A percentile compares a stretch with the other conserved stretches of the same genome.
These are phyloP conservation scores for Ypsolopha scabrella DNA, from an alignment of 2,888 invertebrate genomes.

Conservation along the genomic window DNA sequence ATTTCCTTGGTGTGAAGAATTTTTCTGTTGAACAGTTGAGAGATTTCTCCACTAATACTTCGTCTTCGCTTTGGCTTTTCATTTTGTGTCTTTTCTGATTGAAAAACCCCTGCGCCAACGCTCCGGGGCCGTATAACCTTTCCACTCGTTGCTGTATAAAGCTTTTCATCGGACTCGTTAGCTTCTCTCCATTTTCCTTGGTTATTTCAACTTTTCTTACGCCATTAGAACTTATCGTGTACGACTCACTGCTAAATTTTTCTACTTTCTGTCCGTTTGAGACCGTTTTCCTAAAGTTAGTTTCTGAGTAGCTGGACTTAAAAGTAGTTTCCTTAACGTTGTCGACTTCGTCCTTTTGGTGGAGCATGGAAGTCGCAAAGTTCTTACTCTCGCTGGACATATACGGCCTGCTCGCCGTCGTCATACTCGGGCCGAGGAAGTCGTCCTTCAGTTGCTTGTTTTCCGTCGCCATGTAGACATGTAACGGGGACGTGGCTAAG, in stretches of 20 bases:
- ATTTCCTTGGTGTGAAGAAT: slow-evolving; percentile 32
- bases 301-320: slow-evolving; percentile 62
- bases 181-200: slow-evolving; percentile 56
- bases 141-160: slow-evolving; percentile 92
- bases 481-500: slow-evolving; percentile 46
- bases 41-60: slow-evolving; percentile 51
- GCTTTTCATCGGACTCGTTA: slow-evolving; percentile 73
- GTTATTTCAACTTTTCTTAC: slow-evolving; percentile 61
- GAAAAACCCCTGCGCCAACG: slow-evolving; percentile 87
- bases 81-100: slow-evolving; percentile 71
- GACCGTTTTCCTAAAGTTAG: slow-evolving; percentile 52
- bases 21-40: slow-evolving; percentile 44
- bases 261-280: slow-evolving; percentile 45
- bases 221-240: slow-evolving; percentile 54
- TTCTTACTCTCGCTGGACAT: slow-evolving; percentile 53
- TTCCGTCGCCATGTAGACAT: slow-evolving; percentile 61
- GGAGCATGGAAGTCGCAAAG: slow-evolving; percentile 55
- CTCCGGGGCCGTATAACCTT: slow-evolving; percentile 88
- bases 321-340: slow-evolving; percentile 51
- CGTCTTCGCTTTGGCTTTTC: slow-evolving; percentile 49
- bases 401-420: slow-evolving; percentile 48
- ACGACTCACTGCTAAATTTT: slow-evolving; percentile 45
- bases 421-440: slow-evolving; percentile 59
- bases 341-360: slow-evolving; percentile 55
- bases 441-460: slow-evolving; percentile 64